phyloP scores from a whole-genome alignment of 2,797 vertebrate genomes.

The Myotis vivesi region DNA sequence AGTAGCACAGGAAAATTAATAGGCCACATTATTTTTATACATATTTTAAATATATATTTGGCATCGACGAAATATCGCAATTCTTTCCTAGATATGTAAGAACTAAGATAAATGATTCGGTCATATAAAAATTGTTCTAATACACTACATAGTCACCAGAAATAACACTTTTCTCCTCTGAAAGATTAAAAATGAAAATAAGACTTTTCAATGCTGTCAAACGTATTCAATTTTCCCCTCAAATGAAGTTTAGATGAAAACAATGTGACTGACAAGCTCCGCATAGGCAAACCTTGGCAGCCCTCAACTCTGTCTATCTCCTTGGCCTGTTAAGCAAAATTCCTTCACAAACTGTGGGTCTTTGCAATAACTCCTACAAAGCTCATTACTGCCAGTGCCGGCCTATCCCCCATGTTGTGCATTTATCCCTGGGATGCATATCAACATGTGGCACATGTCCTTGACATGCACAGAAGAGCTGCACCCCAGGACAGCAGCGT shows the following conservation, averaged over 20 bases:
- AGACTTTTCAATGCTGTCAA: slow-evolving; percentile 65
- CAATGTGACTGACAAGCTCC: slow-evolving; percentile 81
- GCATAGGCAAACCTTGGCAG: slow-evolving; percentile 83
- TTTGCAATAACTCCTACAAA: slow-evolving; percentile 90
- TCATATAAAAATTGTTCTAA: background rate
- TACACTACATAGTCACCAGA: slow-evolving; percentile 7
- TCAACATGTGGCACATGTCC: slow-evolving; percentile 97
- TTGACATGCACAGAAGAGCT: slow-evolving; percentile 92
- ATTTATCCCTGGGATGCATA: slow-evolving; percentile 87
- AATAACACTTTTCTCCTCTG: slow-evolving; percentile 58
- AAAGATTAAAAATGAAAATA: slow-evolving; percentile 66
- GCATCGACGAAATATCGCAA: background rate
- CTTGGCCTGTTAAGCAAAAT: slow-evolving; percentile 87
- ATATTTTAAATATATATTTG: background rate
- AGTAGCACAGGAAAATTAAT: background rate
- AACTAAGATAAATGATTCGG: slow-evolving; percentile 23
- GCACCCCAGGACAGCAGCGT: slow-evolving; percentile 86
- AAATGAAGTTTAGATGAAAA: slow-evolving; percentile 80
- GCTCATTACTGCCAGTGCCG: slow-evolving; percentile 85
- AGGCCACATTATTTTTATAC: background rate
- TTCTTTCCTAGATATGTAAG: slow-evolving; percentile 3
- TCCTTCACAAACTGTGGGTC: slow-evolving; percentile 91
- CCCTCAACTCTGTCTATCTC: slow-evolving; percentile 81
- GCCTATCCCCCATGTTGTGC: slow-evolving; percentile 83
- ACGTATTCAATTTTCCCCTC: slow-evolving; percentile 69